Evolutionary conservation across 2,113 vertebrate species (phyloP), one percentile per base, ranked within the genome.

Genomic region (Pollimyrus isidori): DNA sequence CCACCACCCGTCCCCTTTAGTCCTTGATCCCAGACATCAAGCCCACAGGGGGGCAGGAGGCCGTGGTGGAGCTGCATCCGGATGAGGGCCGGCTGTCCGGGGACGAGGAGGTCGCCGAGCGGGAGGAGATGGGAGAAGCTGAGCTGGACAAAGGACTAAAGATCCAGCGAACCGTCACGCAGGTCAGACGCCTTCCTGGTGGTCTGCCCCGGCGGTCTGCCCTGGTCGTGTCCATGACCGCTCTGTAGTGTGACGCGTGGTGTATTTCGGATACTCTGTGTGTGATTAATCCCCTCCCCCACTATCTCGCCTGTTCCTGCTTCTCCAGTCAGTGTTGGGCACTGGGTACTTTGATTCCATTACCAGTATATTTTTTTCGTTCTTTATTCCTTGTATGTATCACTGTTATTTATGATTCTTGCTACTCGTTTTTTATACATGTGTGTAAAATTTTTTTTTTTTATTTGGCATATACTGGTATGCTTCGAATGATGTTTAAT

Each of bases 21-120:
- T 97, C 97, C 92, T 94, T 98, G 93, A 98, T 98, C 93, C 97
- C 97, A 62, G 97, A 98, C 93, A 97, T 98, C 89, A 95, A 95
- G 93, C 95, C 96, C 0, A 91, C 92, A 58, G 92, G 89, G 30
- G 92, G 93, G 30, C 96, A 96, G 90, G 95, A 98, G 90, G 96
- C 95, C 2, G 94, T 97, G 86, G 96, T 98, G 94, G 97, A 98
- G 90, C 96, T 98, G 87, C 96, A 97, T 90, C 96, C 97, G 2
- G 97, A 97, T n/a, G 97, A 97, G 90, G 93, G 95, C 1, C 95
- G 93, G 87, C 96, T 97, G 88, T 98, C 97, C 46, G 97, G 95
- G 89, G 94, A 97, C 7, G 97, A 98, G 89, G 95, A 95, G 0
- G 96, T 96, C 69, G 95, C 88, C 80, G 94, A 96, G 48, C 94